Evolutionary conservation across 2,888 invertebrate genomes (phyloP).

Genomic region (Fragum sueziense): DNA sequence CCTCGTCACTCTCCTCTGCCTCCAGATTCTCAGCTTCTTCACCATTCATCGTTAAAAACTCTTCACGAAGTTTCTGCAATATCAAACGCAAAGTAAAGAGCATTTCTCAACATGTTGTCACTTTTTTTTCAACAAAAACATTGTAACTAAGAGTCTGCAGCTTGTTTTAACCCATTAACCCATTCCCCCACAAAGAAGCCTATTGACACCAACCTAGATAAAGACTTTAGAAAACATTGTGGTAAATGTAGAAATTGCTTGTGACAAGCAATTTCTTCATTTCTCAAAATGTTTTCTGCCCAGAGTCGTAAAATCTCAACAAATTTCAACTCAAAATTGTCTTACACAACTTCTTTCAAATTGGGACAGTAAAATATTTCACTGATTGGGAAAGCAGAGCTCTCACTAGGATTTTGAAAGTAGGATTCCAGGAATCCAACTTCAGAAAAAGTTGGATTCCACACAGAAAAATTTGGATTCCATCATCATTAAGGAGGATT

Average conservation of each 20-base stretch:
- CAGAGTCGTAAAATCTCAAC: background rate
- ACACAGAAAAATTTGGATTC: no score
- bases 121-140: background rate
- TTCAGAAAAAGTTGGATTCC: no score
- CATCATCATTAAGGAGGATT: no score
- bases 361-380: no score
- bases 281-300: background rate
- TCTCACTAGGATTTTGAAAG: no score
- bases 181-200: background rate
- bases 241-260: background rate
- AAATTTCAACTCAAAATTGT: background rate
- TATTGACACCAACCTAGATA: no score
- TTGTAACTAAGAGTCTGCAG: no score
- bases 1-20: slow-evolving; percentile 69
- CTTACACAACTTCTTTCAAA: no score
- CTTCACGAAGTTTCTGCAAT: slow-evolving; percentile 71
- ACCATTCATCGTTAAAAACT: slow-evolving; percentile 74
- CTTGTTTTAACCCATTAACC: background rate
- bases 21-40: slow-evolving; percentile 73
- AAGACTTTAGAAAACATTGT: background rate
- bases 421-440: no score
- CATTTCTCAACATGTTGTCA: background rate
- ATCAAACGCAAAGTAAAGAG: background rate
- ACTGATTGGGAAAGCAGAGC: no score
- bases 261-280: background rate